Percentiles rank a stretch among this genome's conserved stretches.
phyloP scores from a whole-genome alignment of 2,113 vertebrate genomes.

The Trachemys scripta region DNA sequence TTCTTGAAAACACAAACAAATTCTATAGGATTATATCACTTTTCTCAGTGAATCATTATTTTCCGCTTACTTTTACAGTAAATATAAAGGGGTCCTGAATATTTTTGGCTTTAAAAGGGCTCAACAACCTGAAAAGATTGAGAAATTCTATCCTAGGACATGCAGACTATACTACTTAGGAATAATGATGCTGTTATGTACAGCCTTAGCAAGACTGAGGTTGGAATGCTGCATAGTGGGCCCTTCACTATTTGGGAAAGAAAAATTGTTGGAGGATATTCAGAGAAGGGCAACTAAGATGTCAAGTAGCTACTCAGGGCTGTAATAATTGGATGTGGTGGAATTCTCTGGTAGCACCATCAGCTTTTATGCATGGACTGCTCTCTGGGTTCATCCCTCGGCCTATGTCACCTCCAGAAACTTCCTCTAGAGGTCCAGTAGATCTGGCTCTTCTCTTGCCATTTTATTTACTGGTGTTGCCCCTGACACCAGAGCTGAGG shows the following conservation, averaged over 20 bases:
- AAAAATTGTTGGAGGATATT: slow-evolving; percentile 34
- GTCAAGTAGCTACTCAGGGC: neutral
- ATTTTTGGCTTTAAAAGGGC: neutral
- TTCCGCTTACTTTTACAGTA: neutral
- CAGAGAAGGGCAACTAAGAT: slow-evolving; percentile 7
- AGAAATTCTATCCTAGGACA: neutral
- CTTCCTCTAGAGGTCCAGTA: neutral
- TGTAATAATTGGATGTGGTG: neutral
- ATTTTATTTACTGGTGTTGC: neutral
- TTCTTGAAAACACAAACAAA: neutral
- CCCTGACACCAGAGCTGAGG: too few species aligned
- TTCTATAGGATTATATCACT: neutral
- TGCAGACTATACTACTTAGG: neutral
- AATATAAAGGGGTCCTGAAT: neutral
- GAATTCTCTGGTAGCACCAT: slow-evolving; percentile 17
- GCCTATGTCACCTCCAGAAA: slow-evolving; percentile 23
- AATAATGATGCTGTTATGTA: slow-evolving; percentile 30
- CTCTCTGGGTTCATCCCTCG: neutral
- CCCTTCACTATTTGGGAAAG: neutral
- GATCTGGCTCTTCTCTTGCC: neutral
- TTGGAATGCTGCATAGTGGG: neutral
- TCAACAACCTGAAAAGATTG: neutral
- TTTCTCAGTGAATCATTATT: neutral
- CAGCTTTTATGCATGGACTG: neutral
- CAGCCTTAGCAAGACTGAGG: neutral